A percentile compares a stretch with the other conserved stretches of the same genome.
These are phyloP conservation scores for Gallinago undulata DNA, from an alignment of 2,113 vertebrate genomes.

Conservation along the genomic window DNA sequence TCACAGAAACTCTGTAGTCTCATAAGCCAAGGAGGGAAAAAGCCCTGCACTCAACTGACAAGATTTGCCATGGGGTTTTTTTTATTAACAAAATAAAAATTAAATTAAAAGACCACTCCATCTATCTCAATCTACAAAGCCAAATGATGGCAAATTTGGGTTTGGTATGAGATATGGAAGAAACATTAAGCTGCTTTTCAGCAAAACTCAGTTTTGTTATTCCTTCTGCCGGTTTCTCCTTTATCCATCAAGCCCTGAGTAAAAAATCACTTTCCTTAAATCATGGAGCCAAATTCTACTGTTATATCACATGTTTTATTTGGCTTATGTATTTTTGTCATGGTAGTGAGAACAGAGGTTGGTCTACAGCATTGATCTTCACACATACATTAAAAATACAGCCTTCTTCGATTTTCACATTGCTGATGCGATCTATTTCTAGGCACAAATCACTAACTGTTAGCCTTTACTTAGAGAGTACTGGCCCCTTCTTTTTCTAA, in stretches of 20 bases:
- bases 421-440: background rate
- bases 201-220: background rate
- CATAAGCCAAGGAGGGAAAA: background rate
- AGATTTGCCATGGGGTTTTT: background rate
- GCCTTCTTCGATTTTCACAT: background rate
- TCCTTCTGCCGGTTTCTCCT: background rate
- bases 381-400: background rate
- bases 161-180: background rate
- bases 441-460: background rate
- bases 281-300: background rate
- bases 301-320: background rate
- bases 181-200: background rate
- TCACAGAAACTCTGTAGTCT: background rate
- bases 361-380: background rate
- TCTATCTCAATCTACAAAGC: background rate
- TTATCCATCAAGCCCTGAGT: background rate
- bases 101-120: background rate
- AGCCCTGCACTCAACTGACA: background rate
- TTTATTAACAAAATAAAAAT: background rate
- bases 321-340: background rate
- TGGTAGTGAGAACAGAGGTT: background rate
- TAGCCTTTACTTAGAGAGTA: background rate
- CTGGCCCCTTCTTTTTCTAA: background rate
- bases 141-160: background rate
- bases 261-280: background rate